Conservation (phyloP, 2,888 invertebrate species). For the Molanna angustata region DNA sequence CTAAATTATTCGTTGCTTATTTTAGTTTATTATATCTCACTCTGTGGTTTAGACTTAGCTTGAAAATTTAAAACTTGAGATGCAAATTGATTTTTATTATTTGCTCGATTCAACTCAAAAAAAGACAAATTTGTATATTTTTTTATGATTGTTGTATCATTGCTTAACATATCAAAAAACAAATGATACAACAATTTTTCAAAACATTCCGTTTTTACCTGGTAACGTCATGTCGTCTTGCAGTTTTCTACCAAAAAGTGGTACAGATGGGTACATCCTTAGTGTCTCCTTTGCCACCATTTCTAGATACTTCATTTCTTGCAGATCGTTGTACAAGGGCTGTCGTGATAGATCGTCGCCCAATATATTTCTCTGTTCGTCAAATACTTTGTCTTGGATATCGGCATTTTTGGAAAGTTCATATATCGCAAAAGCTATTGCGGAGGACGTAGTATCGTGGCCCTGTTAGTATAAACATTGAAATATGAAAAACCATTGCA, state of each 20-base stretch:
- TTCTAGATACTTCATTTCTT: slow-evolving; percentile 34
- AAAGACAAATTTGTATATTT: too few relatives aligned
- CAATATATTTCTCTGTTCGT: slow-evolving; percentile 21
- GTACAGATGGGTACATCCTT: slow-evolving; percentile 36
- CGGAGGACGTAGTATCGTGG: slow-evolving; percentile 49
- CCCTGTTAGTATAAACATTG: slow-evolving; percentile 39
- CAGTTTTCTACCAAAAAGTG: slow-evolving; percentile 34
- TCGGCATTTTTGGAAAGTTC: slow-evolving; percentile 44
- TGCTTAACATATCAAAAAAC: too few relatives aligned
- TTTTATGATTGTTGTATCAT: too few relatives aligned
- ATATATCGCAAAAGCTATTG: slow-evolving; percentile 46
- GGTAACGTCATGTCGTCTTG: slow-evolving; percentile 32
- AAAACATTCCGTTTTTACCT: too few relatives aligned
- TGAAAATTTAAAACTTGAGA: too few relatives aligned
- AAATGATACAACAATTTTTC: too few relatives aligned
- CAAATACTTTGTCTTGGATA: slow-evolving; percentile 38
- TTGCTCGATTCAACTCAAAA: too few relatives aligned
- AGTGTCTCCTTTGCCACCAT: slow-evolving; percentile 36
- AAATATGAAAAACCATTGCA: too few relatives aligned
- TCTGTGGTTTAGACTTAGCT: too few relatives aligned
- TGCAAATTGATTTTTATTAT: too few relatives aligned
- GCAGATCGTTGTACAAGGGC: slow-evolving; percentile 28
- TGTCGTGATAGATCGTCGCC: slow-evolving; percentile 12
- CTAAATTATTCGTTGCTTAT: too few relatives aligned
- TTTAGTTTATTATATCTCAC: too few relatives aligned